phyloP scores from a whole-genome alignment of 2,113 vertebrate species.

The Hemiprocne comata region DNA sequence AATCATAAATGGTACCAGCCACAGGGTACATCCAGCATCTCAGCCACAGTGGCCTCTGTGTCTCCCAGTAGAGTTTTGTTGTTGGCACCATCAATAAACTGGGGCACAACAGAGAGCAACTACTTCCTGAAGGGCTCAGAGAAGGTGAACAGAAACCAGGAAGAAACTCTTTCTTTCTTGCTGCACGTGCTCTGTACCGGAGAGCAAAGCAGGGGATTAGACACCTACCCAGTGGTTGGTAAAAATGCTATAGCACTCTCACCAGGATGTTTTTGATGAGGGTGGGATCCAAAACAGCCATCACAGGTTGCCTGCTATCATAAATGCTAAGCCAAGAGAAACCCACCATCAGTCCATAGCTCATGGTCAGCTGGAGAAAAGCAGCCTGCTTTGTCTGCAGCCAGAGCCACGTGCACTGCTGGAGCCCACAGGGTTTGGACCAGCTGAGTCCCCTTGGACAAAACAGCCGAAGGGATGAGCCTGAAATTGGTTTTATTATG shows the following conservation, averaged over 20 bases:
- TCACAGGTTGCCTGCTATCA: slow-evolving; percentile 74
- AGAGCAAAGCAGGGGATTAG: accelerated
- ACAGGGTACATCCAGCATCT: not conserved
- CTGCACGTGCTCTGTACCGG: not conserved
- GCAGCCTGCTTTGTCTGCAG: not conserved
- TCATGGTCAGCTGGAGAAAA: not conserved
- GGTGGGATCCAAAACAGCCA: slow-evolving; percentile 74
- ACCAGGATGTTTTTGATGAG: slow-evolving; percentile 80
- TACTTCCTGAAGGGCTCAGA: not conserved
- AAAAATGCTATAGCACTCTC: slow-evolving; percentile 79
- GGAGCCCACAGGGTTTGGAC: not conserved
- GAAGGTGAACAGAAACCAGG: not conserved
- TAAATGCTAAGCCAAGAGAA: slow-evolving; percentile 71
- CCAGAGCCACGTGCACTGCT: not conserved
- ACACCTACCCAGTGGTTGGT: slow-evolving; percentile 78
- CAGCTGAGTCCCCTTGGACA: not conserved
- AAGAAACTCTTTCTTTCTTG: not conserved
- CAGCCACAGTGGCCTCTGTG: not conserved
- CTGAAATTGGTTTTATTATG: not conserved
- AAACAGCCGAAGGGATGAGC: not conserved
- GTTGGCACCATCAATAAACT: not conserved
- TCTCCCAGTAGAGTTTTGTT: not conserved
- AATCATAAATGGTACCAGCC: not conserved
- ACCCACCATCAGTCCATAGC: not conserved
- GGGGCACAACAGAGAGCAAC: not conserved